Evolutionary conservation across 2,888 invertebrate species (phyloP), one percentile per base, ranked within the genome.

Genomic region (Kuschelorhynchus macadamiae): DNA sequence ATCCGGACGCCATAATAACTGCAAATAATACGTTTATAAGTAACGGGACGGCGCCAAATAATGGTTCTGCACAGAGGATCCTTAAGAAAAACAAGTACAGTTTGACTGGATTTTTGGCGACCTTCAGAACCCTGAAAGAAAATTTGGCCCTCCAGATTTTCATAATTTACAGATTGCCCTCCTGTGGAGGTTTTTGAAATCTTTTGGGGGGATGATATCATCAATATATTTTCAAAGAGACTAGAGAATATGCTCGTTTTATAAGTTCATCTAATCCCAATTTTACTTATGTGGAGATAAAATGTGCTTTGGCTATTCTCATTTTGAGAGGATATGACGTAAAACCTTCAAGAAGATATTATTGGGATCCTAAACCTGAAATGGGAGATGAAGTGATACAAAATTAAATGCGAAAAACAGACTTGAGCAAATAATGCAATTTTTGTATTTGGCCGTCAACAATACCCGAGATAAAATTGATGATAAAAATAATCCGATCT

Each of bases 261-360:
- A 62, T 53, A 46, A 72, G 73, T 42, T 36, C 12, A 16, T 56
- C 60, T 1, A 55, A 71, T 55, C 70, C 71, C 11, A 64, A 66
- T 14, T 59, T 74, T 41, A 47, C 71, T 21, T 49, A 16, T 18
- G 53, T 46, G 41, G 66, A 69, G 59, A 59, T 71, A 33, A 66
- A 64, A 47, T 66, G 69, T 42, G 72, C 70, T 50, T 20, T 68
- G 7, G 71, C 65, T 9, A 73, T 75, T 60, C 50, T 73, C 1
- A 71, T 72, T 50, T 25, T 75, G 33, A 66, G 66, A 42, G 72
- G 74, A 9, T 75, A 75, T 46, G 67, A 62, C 30, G 52, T 55
- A 47, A 36, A 69, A 20, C 72, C 72, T 20, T 65, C 63, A 16
- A 63, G 47, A 64, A 5, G 33, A 18, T 70, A n/a, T 9, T 67